These are phyloP conservation scores for Mesorhabditis sp. DNA, from an alignment of 2,888 invertebrate species.

Conservation along the genomic window DNA sequence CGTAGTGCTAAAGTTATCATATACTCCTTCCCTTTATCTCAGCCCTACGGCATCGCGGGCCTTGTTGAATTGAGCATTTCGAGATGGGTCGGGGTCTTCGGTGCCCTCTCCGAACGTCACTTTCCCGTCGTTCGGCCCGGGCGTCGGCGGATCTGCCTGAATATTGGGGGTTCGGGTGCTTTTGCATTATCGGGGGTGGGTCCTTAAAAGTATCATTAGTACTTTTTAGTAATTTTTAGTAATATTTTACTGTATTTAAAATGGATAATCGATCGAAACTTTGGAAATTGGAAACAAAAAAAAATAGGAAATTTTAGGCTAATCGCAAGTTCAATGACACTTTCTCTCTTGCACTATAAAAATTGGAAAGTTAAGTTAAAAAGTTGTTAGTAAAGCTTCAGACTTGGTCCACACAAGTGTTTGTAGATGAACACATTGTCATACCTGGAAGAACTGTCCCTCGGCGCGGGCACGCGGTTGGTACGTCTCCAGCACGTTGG, in stretches of 20 bases:
- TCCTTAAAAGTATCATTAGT: too few species aligned
- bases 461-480: slow-evolving; percentile 33
- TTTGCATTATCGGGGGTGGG: too few species aligned
- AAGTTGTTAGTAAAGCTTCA: background rate
- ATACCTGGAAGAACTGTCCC: slow-evolving; percentile 37
- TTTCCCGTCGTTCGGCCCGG: slow-evolving; percentile 13
- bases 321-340: background rate
- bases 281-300: background rate
- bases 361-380: background rate
- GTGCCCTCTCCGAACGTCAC: background rate
- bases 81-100: background rate
- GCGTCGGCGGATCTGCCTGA: slow-evolving; percentile 31
- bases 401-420: background rate
- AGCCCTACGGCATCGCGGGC: slow-evolving; percentile 4
- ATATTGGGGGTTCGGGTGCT: background rate
- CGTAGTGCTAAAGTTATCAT: slow-evolving; percentile 11
- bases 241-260: too few species aligned
- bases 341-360: background rate
- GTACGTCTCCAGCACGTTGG: slow-evolving; percentile 37
- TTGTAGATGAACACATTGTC: background rate
- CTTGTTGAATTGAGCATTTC: slow-evolving; percentile 8
- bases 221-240: too few species aligned
- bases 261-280: too few species aligned
- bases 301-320: background rate
- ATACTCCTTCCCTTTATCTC: background rate